phyloP scores from a whole-genome alignment of 64 coral and sea anemone genomes.

The Porites lutea region DNA sequence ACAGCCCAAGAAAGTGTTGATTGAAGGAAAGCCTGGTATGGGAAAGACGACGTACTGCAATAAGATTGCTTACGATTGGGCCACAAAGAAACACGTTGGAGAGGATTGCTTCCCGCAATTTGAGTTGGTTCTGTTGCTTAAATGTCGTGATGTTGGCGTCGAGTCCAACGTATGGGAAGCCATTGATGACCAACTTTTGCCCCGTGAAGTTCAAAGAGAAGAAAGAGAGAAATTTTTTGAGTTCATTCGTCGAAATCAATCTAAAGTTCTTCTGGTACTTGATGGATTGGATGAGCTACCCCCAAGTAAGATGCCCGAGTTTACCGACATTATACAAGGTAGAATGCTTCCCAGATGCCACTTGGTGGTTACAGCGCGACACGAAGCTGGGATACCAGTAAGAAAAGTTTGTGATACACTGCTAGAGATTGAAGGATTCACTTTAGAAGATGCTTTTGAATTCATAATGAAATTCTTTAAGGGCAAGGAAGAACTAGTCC shows the following conservation, averaged over 20 bases:
- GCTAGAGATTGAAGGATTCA: neutral
- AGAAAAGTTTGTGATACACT: conserved; percentile 1
- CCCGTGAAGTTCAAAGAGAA: neutral
- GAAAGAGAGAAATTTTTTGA: neutral
- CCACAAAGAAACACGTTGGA: neutral
- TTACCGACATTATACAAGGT: neutral
- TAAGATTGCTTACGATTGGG: conserved; percentile 17
- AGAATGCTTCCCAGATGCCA: neutral
- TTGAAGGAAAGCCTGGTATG: conserved; percentile 11
- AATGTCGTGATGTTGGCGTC: neutral
- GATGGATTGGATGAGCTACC: neutral
- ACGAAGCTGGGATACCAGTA: neutral
- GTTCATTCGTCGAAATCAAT: neutral
- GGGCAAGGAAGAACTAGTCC: too few species aligned
- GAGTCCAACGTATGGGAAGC: conserved; percentile 1
- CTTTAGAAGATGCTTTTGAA: neutral
- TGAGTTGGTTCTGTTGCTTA: neutral
- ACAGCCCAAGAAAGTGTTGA: neutral
- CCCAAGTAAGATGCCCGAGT: neutral
- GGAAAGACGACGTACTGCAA: neutral
- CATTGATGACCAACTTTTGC: neutral
- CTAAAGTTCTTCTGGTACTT: neutral
- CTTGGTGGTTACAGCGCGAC: neutral
- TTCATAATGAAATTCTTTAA: neutral
- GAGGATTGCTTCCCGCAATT: neutral